Percentiles rank a stretch among this genome's conserved stretches.
phyloP scores from a whole-genome alignment of 2,113 vertebrate species.

The Prunella fulvescens region DNA sequence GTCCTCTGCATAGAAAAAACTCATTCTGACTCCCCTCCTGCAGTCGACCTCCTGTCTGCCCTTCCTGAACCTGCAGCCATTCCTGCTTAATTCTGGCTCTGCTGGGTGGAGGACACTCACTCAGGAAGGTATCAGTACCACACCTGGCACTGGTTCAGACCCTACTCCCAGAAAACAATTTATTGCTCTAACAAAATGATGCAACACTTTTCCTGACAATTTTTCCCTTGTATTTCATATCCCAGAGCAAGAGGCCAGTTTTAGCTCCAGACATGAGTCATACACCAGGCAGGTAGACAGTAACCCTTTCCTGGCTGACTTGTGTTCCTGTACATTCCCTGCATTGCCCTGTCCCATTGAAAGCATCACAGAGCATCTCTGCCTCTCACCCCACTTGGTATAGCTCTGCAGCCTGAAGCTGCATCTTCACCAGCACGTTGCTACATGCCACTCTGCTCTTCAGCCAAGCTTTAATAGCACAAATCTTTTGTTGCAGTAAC shows the following conservation, averaged over 20 bases:
- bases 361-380: background rate
- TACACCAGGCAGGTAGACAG: background rate
- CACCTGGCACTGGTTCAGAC: background rate
- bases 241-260: background rate
- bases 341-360: rapidly evolving
- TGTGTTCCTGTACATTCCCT: rapidly evolving
- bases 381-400: rapidly evolving
- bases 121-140: background rate
- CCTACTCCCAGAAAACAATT: background rate
- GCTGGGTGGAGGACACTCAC: background rate
- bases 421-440: rapidly evolving
- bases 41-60: background rate
- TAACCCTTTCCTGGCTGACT: background rate
- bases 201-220: background rate
- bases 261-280: background rate
- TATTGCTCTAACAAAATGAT: background rate
- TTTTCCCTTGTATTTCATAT: background rate
- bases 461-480: background rate
- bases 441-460: background rate
- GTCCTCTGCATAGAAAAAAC: background rate
- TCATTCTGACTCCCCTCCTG: rapidly evolving
- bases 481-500: background rate
- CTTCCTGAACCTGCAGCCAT: background rate
- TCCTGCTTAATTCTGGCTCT: background rate
- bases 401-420: background rate